phyloP scores from a whole-genome alignment of 2,113 vertebrate genomes.

The Eonycteris spelaea region DNA sequence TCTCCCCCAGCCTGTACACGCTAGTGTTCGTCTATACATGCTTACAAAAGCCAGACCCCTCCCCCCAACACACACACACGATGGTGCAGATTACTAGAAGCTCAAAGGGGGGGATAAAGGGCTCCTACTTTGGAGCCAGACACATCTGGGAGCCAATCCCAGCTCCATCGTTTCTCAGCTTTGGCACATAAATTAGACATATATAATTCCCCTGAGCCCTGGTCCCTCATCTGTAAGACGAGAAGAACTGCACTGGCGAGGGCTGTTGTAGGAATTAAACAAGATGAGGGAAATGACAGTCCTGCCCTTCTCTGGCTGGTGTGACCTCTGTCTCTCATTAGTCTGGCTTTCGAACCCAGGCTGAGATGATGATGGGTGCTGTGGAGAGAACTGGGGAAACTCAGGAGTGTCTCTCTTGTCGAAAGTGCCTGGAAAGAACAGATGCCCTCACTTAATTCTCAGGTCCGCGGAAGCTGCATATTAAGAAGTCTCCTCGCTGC shows the following conservation, averaged over 20 bases:
- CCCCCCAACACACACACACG: neutral
- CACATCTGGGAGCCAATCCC: neutral
- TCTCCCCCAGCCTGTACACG: neutral
- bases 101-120: rapidly evolving
- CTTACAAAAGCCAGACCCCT: neutral
- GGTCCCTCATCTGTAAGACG: neutral
- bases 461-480: rapidly evolving
- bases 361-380: neutral
- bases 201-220: neutral
- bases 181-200: rapidly evolving
- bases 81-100: neutral
- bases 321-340: neutral
- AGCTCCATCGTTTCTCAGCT: neutral
- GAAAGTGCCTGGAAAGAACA: neutral
- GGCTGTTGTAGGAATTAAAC: neutral
- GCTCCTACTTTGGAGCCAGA: neutral
- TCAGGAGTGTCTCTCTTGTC: neutral
- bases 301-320: neutral
- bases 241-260: rapidly evolving
- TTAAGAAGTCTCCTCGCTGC: neutral
- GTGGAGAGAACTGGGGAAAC: neutral
- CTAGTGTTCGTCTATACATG: rapidly evolving
- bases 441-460: neutral
- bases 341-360: neutral
- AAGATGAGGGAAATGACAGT: neutral